phyloP scores from a whole-genome alignment of 2,888 invertebrate genomes.

The Drosophila siamana region DNA sequence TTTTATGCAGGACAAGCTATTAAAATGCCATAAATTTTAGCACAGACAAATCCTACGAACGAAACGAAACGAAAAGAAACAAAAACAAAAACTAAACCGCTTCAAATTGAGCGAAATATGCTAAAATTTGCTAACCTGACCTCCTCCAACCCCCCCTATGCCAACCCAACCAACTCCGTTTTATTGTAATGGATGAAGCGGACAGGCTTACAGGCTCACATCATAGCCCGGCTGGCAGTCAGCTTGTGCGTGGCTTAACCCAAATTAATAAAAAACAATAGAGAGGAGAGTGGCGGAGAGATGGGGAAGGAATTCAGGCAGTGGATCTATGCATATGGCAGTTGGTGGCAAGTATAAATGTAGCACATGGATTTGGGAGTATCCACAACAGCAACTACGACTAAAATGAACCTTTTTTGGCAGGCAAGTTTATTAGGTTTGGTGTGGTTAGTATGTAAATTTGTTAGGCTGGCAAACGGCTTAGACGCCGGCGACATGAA shows the following conservation, averaged over 20 bases:
- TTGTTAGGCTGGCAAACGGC: slow-evolving; percentile 39
- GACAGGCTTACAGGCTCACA: slow-evolving; percentile 4
- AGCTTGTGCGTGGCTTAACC: slow-evolving; percentile 68
- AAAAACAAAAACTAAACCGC: slow-evolving; percentile 65
- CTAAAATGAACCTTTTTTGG: slow-evolving; percentile 66
- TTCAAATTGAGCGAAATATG: slow-evolving; percentile 76
- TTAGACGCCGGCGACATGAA: slow-evolving; percentile 48
- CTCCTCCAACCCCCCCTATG: slow-evolving; percentile 11
- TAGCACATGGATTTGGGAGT: slow-evolving; percentile 52
- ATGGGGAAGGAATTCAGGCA: slow-evolving; percentile 34
- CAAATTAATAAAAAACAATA: slow-evolving; percentile 76
- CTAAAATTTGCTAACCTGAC: slow-evolving; percentile 51
- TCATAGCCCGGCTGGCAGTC: slow-evolving; percentile 10
- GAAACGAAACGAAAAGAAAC: slow-evolving; percentile 3
- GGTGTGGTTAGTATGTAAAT: slow-evolving; percentile 64
- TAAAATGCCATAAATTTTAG: slow-evolving; percentile 76
- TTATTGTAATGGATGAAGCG: slow-evolving; percentile 45
- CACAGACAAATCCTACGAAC: slow-evolving; percentile 63
- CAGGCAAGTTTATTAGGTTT: slow-evolving; percentile 69
- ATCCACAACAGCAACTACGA: slow-evolving; percentile 4
- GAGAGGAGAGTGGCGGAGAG: slow-evolving; percentile 20
- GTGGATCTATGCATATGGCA: slow-evolving; percentile 67
- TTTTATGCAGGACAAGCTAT: slow-evolving; percentile 66
- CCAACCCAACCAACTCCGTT: slow-evolving; percentile 26
- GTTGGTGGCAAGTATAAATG: slow-evolving; percentile 68